Conservation (phyloP, 2,888 invertebrate genomes). For the Lasiommata megera region DNA sequence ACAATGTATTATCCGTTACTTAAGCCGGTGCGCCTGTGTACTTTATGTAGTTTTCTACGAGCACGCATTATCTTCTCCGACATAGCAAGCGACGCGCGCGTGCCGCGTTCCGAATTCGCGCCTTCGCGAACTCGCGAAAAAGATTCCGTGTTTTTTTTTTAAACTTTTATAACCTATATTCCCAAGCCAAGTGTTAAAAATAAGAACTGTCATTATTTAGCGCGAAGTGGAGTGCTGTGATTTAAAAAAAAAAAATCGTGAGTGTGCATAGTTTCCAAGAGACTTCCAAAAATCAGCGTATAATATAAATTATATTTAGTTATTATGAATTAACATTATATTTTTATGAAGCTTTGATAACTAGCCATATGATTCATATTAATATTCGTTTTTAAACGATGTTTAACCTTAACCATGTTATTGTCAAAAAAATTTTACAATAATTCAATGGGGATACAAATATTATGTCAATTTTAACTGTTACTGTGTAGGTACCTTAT, state of each 20-base stretch:
- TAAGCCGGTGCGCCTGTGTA: conserved; percentile 12
- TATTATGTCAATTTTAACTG: too few relatives aligned
- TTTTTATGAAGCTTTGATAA: too few relatives aligned
- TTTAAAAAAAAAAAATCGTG: conserved; percentile 8
- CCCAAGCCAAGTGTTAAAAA: conserved; percentile 16
- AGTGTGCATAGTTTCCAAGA: conserved; percentile 14
- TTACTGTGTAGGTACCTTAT: too few relatives aligned
- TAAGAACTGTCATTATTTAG: conserved; percentile 21
- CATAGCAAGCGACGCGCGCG: conserved; percentile 71
- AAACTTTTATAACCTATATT: conserved; percentile 16
- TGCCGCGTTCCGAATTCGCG: conserved; percentile 63
- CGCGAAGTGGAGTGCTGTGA: conserved; percentile 33
- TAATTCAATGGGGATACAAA: too few relatives aligned
- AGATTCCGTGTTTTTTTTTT: conserved; percentile 29
- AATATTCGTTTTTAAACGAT: too few relatives aligned
- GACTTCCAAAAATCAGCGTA: background rate
- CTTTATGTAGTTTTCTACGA: conserved; percentile 9
- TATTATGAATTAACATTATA: background rate
- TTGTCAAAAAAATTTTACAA: too few relatives aligned
- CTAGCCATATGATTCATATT: too few relatives aligned
- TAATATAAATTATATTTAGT: background rate
- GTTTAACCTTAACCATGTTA: too few relatives aligned
- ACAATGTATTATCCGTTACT: conserved; percentile 14
- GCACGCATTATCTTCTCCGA: conserved; percentile 54
- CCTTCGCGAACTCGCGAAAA: conserved; percentile 49